phyloP scores from a whole-genome alignment of 2,797 vertebrate genomes.

The Protosalanx chinensis region DNA sequence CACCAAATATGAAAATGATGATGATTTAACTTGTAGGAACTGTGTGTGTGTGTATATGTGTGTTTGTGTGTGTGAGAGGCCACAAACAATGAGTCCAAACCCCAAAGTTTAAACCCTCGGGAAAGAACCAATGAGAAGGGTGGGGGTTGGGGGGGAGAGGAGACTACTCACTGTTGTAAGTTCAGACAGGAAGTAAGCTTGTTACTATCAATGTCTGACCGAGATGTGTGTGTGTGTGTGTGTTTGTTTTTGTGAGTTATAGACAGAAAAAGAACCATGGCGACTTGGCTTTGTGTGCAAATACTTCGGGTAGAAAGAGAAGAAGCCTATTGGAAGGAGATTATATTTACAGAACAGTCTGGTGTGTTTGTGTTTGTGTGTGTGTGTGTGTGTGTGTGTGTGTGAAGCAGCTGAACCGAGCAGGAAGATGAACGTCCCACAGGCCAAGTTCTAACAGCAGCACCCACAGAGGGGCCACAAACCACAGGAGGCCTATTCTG shows the following conservation, averaged over 20 bases:
- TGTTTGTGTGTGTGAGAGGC: not conserved
- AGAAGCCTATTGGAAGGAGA: too few species aligned
- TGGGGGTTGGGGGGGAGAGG: too few species aligned
- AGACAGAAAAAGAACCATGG: too few species aligned
- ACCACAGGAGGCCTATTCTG: conserved; percentile 18
- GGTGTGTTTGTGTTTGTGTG: not conserved
- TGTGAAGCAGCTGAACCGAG: not conserved
- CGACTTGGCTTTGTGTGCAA: too few species aligned
- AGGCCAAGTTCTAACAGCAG: not conserved
- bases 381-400: not conserved
- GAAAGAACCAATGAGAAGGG: not conserved
- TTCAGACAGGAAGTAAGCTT: conserved; percentile 2
- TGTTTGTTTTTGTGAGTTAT: not conserved
- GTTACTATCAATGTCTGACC: not conserved
- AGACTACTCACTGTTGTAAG: not conserved
- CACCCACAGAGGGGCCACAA: not conserved
- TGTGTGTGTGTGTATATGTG: not conserved
- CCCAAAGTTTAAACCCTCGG: too few species aligned
- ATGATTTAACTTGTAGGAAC: too few species aligned
- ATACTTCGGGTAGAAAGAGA: too few species aligned
- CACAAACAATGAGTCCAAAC: too few species aligned
- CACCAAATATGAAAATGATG: too few species aligned
- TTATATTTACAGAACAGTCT: too few species aligned
- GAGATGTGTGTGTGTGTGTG: not conserved
- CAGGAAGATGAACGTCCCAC: not conserved